phyloP scores from a whole-genome alignment of 2,113 vertebrate genomes.

The Dinomys branickii region DNA sequence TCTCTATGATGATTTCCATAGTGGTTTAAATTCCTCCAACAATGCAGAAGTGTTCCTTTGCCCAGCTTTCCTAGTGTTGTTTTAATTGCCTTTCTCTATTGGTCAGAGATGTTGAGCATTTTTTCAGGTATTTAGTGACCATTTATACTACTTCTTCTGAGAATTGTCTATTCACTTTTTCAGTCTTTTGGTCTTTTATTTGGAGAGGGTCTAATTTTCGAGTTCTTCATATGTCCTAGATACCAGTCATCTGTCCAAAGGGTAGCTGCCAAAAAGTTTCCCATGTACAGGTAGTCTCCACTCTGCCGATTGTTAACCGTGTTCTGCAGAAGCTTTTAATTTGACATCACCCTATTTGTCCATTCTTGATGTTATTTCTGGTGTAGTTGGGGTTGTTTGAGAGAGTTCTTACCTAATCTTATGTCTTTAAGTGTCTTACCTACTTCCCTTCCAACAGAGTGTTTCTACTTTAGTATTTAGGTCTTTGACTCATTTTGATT shows the following conservation, averaged over 20 bases:
- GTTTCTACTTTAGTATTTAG: neutral
- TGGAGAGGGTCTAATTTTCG: neutral
- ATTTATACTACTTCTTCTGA: neutral
- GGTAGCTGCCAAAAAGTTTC: neutral
- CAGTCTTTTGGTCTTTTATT: too few relatives aligned
- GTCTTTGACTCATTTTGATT: neutral
- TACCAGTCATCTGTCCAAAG: neutral
- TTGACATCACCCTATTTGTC: neutral
- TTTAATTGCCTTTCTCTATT: neutral
- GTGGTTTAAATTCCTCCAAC: neutral
- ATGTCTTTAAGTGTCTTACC: neutral
- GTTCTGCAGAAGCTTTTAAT: neutral
- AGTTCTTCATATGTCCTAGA: neutral
- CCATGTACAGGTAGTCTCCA: neutral
- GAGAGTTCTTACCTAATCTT: neutral
- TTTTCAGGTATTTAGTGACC: neutral
- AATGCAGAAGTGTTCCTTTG: neutral
- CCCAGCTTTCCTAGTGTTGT: neutral
- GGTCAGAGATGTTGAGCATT: neutral
- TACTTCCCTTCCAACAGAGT: neutral
- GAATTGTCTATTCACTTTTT: neutral
- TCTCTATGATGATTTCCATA: neutral
- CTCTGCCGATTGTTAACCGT: neutral
- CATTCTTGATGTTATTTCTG: neutral
- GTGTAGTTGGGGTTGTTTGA: neutral